Percentiles rank a stretch among this genome's conserved stretches.
Conservation (phyloP, 2,797 vertebrate genomes). For the Rhabdomys pumilio region DNA sequence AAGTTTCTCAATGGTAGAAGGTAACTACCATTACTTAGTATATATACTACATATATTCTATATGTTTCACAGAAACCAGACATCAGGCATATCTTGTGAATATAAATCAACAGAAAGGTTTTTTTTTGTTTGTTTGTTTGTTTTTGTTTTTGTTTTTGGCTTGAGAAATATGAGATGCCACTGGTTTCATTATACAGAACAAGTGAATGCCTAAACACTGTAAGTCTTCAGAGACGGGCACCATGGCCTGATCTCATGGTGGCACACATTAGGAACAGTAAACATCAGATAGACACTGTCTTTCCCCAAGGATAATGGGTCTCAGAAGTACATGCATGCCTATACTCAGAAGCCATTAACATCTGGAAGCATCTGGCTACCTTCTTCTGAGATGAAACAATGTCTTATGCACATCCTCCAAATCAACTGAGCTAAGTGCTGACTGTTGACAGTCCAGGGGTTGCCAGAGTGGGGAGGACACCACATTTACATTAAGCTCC, state of each 20-base stretch:
- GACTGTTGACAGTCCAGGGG: constrained; percentile 20
- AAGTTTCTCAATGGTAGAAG: background rate
- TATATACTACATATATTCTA: background rate
- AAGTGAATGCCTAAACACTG: background rate
- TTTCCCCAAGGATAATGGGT: background rate
- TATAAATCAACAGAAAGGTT: background rate
- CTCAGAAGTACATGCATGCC: background rate
- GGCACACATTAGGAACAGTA: background rate
- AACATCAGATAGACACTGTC: background rate
- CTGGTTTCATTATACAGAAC: background rate
- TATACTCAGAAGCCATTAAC: constrained; percentile 3
- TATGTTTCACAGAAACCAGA: background rate
- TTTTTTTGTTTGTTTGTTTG: background rate
- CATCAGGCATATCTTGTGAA: background rate
- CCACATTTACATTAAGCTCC: background rate
- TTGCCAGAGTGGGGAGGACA: background rate
- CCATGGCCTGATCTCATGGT: background rate
- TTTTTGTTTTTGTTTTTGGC: background rate
- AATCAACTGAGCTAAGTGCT: constrained; percentile 28
- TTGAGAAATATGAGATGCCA: constrained; percentile 28
- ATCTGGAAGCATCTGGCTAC: constrained; percentile 2
- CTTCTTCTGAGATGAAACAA: constrained; percentile 62
- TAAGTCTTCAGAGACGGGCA: background rate
- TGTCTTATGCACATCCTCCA: constrained; percentile 18
- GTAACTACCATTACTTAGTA: background rate